phyloP scores from a whole-genome alignment of 1,140 invertebrate genomes.

The Cotesia chilonis region DNA sequence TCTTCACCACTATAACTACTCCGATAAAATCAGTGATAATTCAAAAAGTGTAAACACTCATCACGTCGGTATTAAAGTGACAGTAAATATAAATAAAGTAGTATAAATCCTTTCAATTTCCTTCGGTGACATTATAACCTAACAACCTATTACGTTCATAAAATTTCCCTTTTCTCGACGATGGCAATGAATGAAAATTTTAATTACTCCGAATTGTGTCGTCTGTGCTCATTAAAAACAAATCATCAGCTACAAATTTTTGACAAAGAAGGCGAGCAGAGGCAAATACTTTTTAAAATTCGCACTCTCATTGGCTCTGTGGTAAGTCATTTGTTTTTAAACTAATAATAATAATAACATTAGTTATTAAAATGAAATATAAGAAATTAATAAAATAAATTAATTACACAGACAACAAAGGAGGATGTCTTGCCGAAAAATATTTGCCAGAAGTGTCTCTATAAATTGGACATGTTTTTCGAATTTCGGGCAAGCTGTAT shows the following conservation, averaged over 20 bases:
- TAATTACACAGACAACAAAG: slow-evolving; percentile 69
- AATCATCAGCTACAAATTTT: slow-evolving; percentile 73
- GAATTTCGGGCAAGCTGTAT: slow-evolving; percentile 73
- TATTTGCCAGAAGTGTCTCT: slow-evolving; percentile 74
- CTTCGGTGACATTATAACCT: neutral
- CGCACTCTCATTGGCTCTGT: slow-evolving; percentile 72
- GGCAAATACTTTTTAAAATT: slow-evolving; percentile 75
- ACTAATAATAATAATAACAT: no score
- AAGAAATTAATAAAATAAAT: no score
- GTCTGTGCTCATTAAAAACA: slow-evolving; percentile 73
- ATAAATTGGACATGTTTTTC: slow-evolving; percentile 73
- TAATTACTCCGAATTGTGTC: slow-evolving; percentile 75
- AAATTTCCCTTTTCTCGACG: slow-evolving; percentile 42
- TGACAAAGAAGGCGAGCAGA: slow-evolving; percentile 74
- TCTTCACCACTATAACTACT: neutral
- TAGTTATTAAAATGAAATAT: no score
- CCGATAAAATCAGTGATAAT: neutral
- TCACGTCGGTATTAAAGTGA: neutral
- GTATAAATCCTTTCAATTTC: neutral
- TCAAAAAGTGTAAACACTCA: no score
- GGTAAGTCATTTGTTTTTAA: slow-evolving; percentile 60
- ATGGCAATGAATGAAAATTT: slow-evolving; percentile 74
- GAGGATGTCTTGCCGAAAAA: slow-evolving; percentile 76
- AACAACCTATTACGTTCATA: slow-evolving; percentile 14
- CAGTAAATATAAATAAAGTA: neutral